Base-by-base conservation (phyloP, 1,140 invertebrate species). In the Euwallacea similis region DNA sequence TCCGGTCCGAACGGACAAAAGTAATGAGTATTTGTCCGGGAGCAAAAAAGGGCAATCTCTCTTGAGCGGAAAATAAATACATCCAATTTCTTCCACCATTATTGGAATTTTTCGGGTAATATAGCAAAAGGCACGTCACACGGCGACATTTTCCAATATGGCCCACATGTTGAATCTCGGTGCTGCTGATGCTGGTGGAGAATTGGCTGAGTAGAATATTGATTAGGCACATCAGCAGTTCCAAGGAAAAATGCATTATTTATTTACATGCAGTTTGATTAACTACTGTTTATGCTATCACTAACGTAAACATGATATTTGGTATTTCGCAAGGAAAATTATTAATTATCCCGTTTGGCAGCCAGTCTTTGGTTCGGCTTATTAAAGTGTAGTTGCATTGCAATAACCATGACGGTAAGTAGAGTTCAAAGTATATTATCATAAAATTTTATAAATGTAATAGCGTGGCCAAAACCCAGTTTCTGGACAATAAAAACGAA, bases 21-120 rank as follows among this genome's bases (percentile, higher is more conserved):
- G 21, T 33, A 33, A 69, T 62, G 67, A 62, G 58, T 63, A 55
- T 55, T 69, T 63, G 67, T 62, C 67, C 58, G 60, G 53, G 55
- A 59, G 55, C 58, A 66, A 66, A 66, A 67, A 60, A 59, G 55
- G 58, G 43, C 66, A 68, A 68, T 68, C 53, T 58, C 66, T 68
- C 58, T 62, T 16, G n/a, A 61, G 47, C 41, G 47, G 56, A 66
- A 66, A 72, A 72, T 63, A 66, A 72, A 68, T 72, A 67, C 58
- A 58, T 67, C 58, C 71, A 67, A 67, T 72, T 72, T 68, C 59
- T n/a, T 63, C 53, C 56, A 42, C 71, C 65, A 68, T 72, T 68
- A 72, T 72, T 72, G 70, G 70, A 72, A 66, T 72, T 72, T 72
- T 72, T 72, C 70, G 70, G 70, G 70, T 72, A 72, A 72, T 72